A percentile compares a stretch with the other conserved stretches of the same genome.
Conservation (phyloP, 1,140 invertebrate genomes). For the Cotesia glomerata region DNA sequence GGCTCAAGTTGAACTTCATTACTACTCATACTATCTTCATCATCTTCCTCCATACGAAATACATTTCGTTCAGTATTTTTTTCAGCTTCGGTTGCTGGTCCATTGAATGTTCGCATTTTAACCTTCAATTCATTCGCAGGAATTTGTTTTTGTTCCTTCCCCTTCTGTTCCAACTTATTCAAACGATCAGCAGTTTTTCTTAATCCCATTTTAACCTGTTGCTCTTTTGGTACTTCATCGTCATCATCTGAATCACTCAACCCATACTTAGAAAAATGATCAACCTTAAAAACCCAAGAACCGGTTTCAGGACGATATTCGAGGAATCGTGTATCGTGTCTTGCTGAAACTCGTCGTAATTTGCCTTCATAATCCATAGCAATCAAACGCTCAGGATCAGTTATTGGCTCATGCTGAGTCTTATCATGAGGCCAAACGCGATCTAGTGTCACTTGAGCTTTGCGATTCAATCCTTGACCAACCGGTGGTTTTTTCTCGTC, state of each 20-base stretch:
- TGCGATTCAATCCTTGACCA: conserved; percentile 88
- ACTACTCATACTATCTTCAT: background rate
- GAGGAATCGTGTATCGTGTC: conserved; percentile 88
- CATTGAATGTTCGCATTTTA: background rate
- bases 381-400: conserved; percentile 76
- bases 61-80: background rate
- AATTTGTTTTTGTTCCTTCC: background rate
- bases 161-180: background rate
- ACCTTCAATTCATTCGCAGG: background rate
- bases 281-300: conserved; percentile 93
- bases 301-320: conserved; percentile 95
- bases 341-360: conserved; percentile 81
- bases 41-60: background rate
- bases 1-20: background rate
- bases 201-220: conserved; percentile 23
- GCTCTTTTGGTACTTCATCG: conserved; percentile 52
- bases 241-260: conserved; percentile 90
- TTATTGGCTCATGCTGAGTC: conserved; percentile 79
- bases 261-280: conserved; percentile 97
- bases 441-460: conserved; percentile 91
- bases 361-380: conserved; percentile 89
- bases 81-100: background rate
- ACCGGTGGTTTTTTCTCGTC: conserved; percentile 71
- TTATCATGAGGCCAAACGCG: conserved; percentile 94
- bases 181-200: background rate